Evolutionary conservation across 1,140 invertebrate genomes (phyloP), one percentile per base, ranked within the genome.

Genomic region (Thereuonema tuberculata): DNA sequence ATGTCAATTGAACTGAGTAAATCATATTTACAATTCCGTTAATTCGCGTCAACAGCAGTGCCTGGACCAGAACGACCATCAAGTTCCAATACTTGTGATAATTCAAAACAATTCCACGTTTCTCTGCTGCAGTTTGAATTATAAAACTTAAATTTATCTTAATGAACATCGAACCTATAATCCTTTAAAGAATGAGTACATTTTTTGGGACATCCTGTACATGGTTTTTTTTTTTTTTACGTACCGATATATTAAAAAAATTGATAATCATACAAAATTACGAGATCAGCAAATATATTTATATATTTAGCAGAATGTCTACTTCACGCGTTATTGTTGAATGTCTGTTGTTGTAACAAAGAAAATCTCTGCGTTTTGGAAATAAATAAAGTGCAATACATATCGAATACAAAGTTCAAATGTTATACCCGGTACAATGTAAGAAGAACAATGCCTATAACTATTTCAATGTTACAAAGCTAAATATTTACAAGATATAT

Each of bases 151-250:
- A 9, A 5, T 52, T 20, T 52, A 25, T 52, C 5, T 52, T 25
- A 5, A 25, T 52, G 20, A 52, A 52, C 20, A 52, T 9, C 20
- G 5, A 9, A 9, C 20, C 20, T 25, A 21, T 52, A 21, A 20
- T 52, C 49, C 5, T 52, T 25, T 14, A 52, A 52, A 25, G 20
- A 9, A 14, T 23, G n/a, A 52, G 49, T 20, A 52, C 49, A 52
- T 52, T 52, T 52, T 52, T 52, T 52, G 49, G 25, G 49, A 52
- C 49, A 52, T 23, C 49, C 49, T 52, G 49, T 52, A 25, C 25
- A 20, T 52, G 31, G 5, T n/a, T n/a, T n/a, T n/a, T n/a, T n/a
- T n/a, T n/a, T n/a, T n/a, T n/a, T n/a, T n/a, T n/a, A n/a, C n/a
- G n/a, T n/a, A n/a, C n/a, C n/a, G n/a, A n/a, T n/a, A n/a, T n/a